phyloP scores from a whole-genome alignment of 2,113 vertebrate species.

The Tychaedon coryphoeus region DNA sequence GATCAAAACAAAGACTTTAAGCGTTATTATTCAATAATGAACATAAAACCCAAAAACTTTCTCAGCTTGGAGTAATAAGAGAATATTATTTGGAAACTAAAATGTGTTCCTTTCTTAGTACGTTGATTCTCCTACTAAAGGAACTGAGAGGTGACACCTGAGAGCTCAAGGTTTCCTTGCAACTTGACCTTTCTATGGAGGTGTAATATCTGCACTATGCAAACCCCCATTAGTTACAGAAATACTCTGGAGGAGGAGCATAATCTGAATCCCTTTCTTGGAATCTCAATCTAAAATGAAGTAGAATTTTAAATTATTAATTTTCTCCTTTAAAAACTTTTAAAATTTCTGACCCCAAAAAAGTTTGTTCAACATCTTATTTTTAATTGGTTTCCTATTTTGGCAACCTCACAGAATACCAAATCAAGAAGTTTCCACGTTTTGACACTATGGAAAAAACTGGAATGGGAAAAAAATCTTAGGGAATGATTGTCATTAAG shows the following conservation, averaged over 20 bases:
- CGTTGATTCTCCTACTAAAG: neutral
- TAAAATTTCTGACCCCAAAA: neutral
- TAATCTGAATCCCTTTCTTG: neutral
- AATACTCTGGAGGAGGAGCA: accelerated
- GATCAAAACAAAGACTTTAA: neutral
- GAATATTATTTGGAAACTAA: neutral
- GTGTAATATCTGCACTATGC: neutral
- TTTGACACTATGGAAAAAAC: neutral
- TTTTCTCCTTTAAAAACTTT: neutral
- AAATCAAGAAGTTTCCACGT: neutral
- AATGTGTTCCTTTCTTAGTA: neutral
- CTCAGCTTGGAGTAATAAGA: neutral
- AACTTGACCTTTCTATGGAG: neutral
- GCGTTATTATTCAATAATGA: neutral
- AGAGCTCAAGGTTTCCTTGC: neutral
- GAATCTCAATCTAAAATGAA: neutral
- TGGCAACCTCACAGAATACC: neutral
- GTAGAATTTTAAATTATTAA: accelerated
- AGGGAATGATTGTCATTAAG: neutral
- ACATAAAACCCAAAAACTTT: neutral
- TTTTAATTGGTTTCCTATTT: neutral
- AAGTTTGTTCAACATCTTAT: neutral
- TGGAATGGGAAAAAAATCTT: neutral
- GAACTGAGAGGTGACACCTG: neutral
- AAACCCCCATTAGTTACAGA: neutral